phyloP scores from a whole-genome alignment of 1,140 invertebrate genomes.

The Proctacanthus coquilletti region DNA sequence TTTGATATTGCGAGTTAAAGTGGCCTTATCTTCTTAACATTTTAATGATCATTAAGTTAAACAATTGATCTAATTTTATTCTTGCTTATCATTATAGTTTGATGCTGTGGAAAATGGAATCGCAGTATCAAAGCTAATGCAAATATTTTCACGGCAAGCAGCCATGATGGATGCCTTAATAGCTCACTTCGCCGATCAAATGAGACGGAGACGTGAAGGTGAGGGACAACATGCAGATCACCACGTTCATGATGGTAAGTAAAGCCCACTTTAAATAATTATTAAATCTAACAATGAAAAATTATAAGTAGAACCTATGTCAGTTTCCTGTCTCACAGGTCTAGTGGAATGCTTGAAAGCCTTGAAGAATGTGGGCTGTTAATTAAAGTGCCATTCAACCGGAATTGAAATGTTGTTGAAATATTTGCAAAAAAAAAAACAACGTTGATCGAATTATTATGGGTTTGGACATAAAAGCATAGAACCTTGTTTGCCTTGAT shows the following conservation, averaged over 20 bases:
- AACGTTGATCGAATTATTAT: no score
- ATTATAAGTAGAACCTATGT: no score
- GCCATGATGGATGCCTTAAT: slow-evolving; percentile 86
- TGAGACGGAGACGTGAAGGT: slow-evolving; percentile 16
- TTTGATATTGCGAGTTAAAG: neutral
- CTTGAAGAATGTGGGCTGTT: no score
- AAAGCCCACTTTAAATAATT: neutral
- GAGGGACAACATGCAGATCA: slow-evolving; percentile 32
- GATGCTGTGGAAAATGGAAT: slow-evolving; percentile 70
- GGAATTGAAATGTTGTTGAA: no score
- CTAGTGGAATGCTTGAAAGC: no score
- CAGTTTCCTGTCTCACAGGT: no score
- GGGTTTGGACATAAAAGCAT: no score
- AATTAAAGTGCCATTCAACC: no score
- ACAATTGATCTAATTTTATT: neutral
- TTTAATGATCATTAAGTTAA: neutral
- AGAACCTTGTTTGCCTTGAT: no score
- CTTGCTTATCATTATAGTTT: slow-evolving; percentile 37
- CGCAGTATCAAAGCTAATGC: slow-evolving; percentile 58
- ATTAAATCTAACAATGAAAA: neutral
- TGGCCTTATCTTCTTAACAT: neutral
- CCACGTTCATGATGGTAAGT: slow-evolving; percentile 30
- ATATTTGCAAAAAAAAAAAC: no score
- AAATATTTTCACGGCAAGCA: slow-evolving; percentile 81
- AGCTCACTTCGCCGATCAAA: slow-evolving; percentile 55